Base-by-base conservation (phyloP, 2,888 invertebrate genomes). In the Cephus nigrinus region DNA sequence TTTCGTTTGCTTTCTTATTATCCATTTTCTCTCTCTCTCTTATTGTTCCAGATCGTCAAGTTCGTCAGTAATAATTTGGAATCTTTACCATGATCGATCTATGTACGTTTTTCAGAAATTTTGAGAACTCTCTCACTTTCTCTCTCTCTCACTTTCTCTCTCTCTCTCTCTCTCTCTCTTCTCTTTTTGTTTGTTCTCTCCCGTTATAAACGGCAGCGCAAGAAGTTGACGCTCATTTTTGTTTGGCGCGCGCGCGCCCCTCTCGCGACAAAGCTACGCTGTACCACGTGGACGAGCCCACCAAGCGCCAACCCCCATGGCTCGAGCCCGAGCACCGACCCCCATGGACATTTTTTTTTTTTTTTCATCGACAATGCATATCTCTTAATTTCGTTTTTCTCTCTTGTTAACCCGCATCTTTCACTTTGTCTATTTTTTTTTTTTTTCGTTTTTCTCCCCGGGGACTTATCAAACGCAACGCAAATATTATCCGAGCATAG, bases 201-300 rank as follows among this genome's bases (percentile, higher is more conserved):
- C 76, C 80, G 32, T 69, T 69, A 30, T 69, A 87, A 85, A 87
- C 88, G 87, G 86, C 86, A 88, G 92, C 93, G 93, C 93, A 94
- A 96, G 96, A 96, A 96, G 96, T 96, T 96, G 96, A 96, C 96
- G 96, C 95, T 95, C 95, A 96, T 95, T 95, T 95, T 95, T 95
- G 95, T 95, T 94, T 93, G 93, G 95, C 95, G 90, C 90, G 90
- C 84, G 92, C 84, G 92, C 88, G 91, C 90, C 69, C 35, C 69
- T 34, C n/a, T 33, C 34, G 23, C 71, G n/a, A 35, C 78, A 74
- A 90, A 91, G 40, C 91, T 90, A 90, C 90, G 84, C 83, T 90
- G 92, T 91, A 92, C 91, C 91, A 90, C 91, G 91, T 34, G 32
- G 71, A 69, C 30, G 71, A 69, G 32, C 32, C 32, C 40, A 40